Percentiles rank a stretch among this genome's conserved stretches.
Conservation (phyloP, 2,113 vertebrate species). For the Eidolon helvum region DNA sequence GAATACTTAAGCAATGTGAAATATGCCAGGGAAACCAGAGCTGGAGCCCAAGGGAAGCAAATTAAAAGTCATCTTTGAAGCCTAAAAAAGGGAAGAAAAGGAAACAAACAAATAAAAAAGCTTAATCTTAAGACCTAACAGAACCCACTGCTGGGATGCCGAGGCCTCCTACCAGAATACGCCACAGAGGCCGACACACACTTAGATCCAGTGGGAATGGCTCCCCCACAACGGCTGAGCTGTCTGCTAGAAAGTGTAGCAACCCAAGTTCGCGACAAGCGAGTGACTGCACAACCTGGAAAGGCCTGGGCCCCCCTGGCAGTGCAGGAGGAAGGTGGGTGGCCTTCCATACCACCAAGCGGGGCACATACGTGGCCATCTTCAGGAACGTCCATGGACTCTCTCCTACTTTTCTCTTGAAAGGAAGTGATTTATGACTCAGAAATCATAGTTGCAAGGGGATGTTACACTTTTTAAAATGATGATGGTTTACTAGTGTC, state of each 20-base stretch:
- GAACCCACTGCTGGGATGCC: neutral
- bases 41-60: neutral
- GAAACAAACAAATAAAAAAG: neutral
- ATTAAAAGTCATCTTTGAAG: neutral
- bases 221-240: neutral
- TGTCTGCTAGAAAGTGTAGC: neutral
- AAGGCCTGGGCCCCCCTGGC: neutral
- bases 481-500: neutral
- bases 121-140: neutral
- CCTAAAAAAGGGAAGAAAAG: neutral
- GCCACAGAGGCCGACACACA: neutral
- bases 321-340: neutral
- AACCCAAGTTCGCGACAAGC: neutral
- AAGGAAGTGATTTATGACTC: neutral
- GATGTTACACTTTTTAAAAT: neutral
- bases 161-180: neutral
- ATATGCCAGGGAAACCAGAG: neutral
- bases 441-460: neutral
- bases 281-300: neutral
- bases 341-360: neutral
- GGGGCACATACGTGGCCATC: neutral
- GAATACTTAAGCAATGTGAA: neutral
- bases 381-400: neutral
- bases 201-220: neutral
- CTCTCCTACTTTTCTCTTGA: neutral